Evolutionary conservation across 2,888 invertebrate species (phyloP).

Genomic region (Tholera decimalis): DNA sequence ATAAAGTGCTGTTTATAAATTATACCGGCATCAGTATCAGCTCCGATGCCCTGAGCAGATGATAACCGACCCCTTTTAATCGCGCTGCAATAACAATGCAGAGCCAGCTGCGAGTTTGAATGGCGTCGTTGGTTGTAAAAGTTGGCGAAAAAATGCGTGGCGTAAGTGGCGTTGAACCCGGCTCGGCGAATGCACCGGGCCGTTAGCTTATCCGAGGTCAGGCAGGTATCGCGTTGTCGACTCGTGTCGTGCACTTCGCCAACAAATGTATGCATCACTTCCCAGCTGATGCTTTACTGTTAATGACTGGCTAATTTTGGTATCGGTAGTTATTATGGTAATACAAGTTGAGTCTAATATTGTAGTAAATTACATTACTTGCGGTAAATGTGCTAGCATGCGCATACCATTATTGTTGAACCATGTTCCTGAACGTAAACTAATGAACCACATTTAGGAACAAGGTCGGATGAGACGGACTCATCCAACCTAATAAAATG

Average conservation of each 20-base stretch:
- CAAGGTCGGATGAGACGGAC: neutral
- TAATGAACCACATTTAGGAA: neutral
- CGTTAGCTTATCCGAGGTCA: slow-evolving; percentile 88
- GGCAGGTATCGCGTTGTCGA: slow-evolving; percentile 72
- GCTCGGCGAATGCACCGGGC: slow-evolving; percentile 82
- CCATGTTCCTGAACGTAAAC: too few species aligned
- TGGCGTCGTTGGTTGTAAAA: slow-evolving; percentile 77
- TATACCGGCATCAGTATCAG: slow-evolving; percentile 10
- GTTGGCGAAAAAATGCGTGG: slow-evolving; percentile 83
- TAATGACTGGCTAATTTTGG: slow-evolving; percentile 50
- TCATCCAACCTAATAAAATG: neutral
- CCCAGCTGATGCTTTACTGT: slow-evolving; percentile 69
- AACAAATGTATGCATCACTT: slow-evolving; percentile 73
- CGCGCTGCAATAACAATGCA: slow-evolving; percentile 53
- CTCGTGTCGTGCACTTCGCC: slow-evolving; percentile 56
- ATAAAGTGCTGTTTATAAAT: slow-evolving; percentile 18
- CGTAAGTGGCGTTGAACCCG: slow-evolving; percentile 79
- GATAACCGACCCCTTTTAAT: slow-evolving; percentile 48
- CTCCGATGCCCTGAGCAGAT: slow-evolving; percentile 29
- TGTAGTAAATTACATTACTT: neutral
- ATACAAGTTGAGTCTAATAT: neutral
- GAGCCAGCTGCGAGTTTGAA: slow-evolving; percentile 63
- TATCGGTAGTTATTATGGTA: neutral
- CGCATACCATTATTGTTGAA: neutral
- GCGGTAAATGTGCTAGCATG: neutral